phyloP scores from a whole-genome alignment of 1,140 invertebrate species.

The Cyclina sinensis region DNA sequence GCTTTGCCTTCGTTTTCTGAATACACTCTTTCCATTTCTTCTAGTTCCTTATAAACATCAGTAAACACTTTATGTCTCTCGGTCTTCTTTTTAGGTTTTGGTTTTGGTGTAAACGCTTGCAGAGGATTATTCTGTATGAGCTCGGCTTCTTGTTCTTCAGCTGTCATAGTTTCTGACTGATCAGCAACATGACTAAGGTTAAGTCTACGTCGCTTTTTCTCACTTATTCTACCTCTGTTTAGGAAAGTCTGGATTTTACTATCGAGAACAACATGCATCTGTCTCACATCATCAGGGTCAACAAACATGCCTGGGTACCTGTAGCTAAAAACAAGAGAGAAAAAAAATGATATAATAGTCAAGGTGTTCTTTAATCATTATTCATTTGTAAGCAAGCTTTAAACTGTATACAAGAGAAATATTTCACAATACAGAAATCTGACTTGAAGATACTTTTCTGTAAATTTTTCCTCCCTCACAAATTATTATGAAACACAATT shows the following conservation, averaged over 20 bases:
- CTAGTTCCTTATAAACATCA: conserved; percentile 20
- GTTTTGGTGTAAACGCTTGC: conserved; percentile 21
- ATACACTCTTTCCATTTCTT: neutral
- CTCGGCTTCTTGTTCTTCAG: neutral
- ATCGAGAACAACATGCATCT: conserved; percentile 1
- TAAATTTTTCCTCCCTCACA: too few species aligned
- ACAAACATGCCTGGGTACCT: conserved; percentile 44
- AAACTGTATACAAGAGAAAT: too few species aligned
- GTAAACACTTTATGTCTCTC: conserved; percentile 11
- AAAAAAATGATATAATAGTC: neutral
- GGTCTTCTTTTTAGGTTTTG: neutral
- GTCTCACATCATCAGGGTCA: conserved; percentile 16
- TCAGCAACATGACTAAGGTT: neutral
- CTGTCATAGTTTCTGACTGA: neutral
- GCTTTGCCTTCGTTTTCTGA: neutral
- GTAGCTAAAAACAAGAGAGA: neutral
- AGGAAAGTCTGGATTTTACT: conserved; percentile 22
- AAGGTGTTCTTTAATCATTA: neutral
- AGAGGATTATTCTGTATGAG: conserved; percentile 14
- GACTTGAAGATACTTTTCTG: too few species aligned
- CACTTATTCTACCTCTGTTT: neutral
- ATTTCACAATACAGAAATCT: too few species aligned
- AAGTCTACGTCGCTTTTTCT: neutral
- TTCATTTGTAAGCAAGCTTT: too few species aligned
- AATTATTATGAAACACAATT: too few species aligned